These are phyloP conservation scores for Acrocyrtus sp. DNA, from an alignment of 2,888 invertebrate genomes.

Conservation along the genomic window DNA sequence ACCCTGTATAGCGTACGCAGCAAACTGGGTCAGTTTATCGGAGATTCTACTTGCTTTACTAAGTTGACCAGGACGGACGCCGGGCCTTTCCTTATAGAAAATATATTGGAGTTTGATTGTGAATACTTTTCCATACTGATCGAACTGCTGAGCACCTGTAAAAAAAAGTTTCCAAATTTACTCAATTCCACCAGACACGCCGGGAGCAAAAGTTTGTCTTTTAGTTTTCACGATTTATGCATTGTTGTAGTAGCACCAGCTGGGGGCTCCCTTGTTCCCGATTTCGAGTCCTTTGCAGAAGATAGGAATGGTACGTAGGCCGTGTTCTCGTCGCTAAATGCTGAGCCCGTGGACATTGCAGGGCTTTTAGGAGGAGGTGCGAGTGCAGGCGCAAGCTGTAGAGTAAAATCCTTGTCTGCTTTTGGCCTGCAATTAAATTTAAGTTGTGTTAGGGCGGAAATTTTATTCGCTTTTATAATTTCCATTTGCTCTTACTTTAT, in stretches of 20 bases:
- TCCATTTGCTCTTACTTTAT: conserved; percentile 65
- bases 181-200: too few species aligned
- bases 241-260: conserved; percentile 40
- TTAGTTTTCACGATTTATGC: conserved; percentile 64
- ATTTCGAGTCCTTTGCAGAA: conserved; percentile 39
- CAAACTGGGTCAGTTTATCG: conserved; percentile 91
- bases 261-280: conserved; percentile 35
- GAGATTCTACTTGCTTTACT: conserved; percentile 93
- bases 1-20: conserved; percentile 92
- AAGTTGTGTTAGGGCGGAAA: too few species aligned
- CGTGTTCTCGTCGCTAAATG: conserved; percentile 59
- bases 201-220: too few species aligned
- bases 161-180: too few species aligned
- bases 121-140: conserved; percentile 99
- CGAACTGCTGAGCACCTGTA: conserved; percentile 94
- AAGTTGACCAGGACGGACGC: conserved; percentile 93
- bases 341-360: conserved; percentile 62
- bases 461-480: too few species aligned
- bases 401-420: conserved; percentile 63
- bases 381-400: conserved; percentile 73
- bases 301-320: conserved; percentile 66
- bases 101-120: conserved; percentile 97
- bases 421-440: conserved; percentile 35
- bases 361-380: conserved; percentile 78
- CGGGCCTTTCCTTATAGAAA: conserved; percentile 97